phyloP scores from a whole-genome alignment of 2,113 vertebrate species.

The Pholis gunnellus region DNA sequence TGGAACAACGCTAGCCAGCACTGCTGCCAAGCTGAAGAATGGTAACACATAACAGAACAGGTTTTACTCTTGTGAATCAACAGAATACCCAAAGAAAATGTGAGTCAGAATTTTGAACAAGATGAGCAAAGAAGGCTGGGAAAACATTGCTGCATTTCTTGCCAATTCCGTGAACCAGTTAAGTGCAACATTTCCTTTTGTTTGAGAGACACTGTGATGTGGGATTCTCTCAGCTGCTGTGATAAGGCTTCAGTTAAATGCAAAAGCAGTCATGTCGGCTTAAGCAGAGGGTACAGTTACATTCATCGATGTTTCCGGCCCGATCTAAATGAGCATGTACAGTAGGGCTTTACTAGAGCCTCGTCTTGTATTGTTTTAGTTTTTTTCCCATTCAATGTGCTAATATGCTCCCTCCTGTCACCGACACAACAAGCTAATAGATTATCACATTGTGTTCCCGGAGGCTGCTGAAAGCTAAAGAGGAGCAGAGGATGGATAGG shows the following conservation, averaged over 20 bases:
- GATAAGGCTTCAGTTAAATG: conserved; percentile 43
- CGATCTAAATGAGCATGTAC: conserved; percentile 33
- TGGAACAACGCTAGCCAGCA: not conserved
- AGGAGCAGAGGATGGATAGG: conserved; percentile 38
- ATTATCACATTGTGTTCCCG: conserved; percentile 45
- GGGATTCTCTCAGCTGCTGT: conserved; percentile 41
- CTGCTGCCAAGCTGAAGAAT: conserved; percentile 6
- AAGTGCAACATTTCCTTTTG: conserved; percentile 52
- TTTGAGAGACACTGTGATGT: conserved; percentile 44
- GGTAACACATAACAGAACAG: conserved; percentile 10
- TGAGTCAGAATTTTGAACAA: conserved; percentile 7
- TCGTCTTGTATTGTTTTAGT: conserved; percentile 2
- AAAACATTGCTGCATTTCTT: conserved; percentile 52
- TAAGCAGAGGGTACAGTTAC: conserved; percentile 24
- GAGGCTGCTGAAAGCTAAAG: conserved; percentile 43
- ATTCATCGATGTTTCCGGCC: conserved; percentile 42
- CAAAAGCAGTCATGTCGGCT: conserved; percentile 26
- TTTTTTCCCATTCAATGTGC: not conserved
- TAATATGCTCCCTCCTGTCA: conserved; percentile 35
- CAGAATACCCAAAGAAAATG: conserved; percentile 32
- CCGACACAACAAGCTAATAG: conserved; percentile 50
- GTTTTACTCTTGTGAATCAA: conserved; percentile 34
- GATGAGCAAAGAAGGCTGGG: conserved; percentile 12
- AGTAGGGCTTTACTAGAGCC: conserved; percentile 25
- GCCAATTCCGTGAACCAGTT: conserved; percentile 60